phyloP scores from a whole-genome alignment of 1,140 invertebrate species.

The Euglossa dilemma region DNA sequence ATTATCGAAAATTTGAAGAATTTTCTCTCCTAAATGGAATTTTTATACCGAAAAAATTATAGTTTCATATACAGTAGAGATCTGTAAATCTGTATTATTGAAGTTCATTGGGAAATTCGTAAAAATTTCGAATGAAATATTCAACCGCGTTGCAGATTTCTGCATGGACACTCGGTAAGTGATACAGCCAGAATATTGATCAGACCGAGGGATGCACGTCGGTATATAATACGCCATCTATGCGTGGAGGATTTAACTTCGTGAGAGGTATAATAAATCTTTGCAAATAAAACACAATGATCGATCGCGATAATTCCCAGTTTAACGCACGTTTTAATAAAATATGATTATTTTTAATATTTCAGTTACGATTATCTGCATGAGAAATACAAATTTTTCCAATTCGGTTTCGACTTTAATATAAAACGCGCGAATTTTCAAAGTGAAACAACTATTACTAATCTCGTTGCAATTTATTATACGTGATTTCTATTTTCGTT shows the following conservation, averaged over 20 bases:
- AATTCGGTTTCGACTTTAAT: too few species aligned
- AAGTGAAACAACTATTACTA: too few species aligned
- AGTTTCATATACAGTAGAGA: not conserved
- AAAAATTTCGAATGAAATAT: too few species aligned
- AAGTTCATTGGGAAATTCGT: not conserved
- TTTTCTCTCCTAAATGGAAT: not conserved
- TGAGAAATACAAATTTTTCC: too few species aligned
- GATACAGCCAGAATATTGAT: constrained; percentile 58
- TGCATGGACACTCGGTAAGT: constrained; percentile 37
- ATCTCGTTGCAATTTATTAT: too few species aligned
- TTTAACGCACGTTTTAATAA: not conserved
- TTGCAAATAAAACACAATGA: not conserved
- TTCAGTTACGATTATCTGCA: too few species aligned
- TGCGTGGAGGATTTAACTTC: constrained; percentile 46
- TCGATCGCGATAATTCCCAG: not conserved
- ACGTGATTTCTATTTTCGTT: too few species aligned
- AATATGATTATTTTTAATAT: not conserved
- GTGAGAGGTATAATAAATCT: not conserved
- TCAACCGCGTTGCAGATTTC: constrained; percentile 23
- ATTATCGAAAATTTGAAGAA: not conserved
- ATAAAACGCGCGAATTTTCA: too few species aligned
- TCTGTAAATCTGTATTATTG: not conserved
- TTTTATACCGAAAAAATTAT: not conserved
- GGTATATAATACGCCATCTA: constrained; percentile 69
- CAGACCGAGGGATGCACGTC: constrained; percentile 48